Conservation (phyloP, 1,140 invertebrate species). For the Arion vulgaris region DNA sequence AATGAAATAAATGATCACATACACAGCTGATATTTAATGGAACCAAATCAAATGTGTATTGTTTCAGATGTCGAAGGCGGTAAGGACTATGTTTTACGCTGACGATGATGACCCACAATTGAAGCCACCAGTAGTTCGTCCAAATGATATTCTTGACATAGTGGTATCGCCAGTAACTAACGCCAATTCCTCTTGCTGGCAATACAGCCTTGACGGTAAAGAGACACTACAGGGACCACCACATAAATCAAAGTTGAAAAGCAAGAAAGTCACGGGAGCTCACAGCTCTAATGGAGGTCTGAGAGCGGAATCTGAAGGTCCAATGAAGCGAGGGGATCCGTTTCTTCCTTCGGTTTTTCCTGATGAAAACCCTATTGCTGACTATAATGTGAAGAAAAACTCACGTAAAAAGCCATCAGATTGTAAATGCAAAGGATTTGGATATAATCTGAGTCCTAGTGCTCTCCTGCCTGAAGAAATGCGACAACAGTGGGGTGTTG, state of each 20-base stretch:
- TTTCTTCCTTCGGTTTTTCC: constrained; percentile 36
- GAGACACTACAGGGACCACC: neutral
- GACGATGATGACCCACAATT: constrained; percentile 28
- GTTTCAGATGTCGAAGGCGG: neutral
- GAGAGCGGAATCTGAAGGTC: neutral
- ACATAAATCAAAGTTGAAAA: constrained; percentile 9
- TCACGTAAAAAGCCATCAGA: constrained; percentile 36
- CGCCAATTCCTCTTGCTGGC: neutral
- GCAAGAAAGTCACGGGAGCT: neutral
- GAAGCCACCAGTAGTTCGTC: constrained; percentile 25
- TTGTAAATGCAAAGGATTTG: constrained; percentile 40
- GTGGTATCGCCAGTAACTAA: constrained; percentile 16
- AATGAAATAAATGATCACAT: too few relatives aligned
- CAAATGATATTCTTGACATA: constrained; percentile 36
- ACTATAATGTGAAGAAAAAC: constrained; percentile 30
- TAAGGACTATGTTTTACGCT: constrained; percentile 29
- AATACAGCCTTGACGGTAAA: neutral
- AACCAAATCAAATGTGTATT: neutral
- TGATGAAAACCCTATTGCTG: constrained; percentile 38
- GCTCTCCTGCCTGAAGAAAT: constrained; percentile 36
- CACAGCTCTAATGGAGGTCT: neutral
- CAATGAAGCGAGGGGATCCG: constrained; percentile 36
- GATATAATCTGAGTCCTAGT: constrained; percentile 37
- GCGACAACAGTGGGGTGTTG: constrained; percentile 37
- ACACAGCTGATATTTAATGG: too few relatives aligned